Conservation (phyloP, 2,797 vertebrate genomes). For the Urophycis tenuis region DNA sequence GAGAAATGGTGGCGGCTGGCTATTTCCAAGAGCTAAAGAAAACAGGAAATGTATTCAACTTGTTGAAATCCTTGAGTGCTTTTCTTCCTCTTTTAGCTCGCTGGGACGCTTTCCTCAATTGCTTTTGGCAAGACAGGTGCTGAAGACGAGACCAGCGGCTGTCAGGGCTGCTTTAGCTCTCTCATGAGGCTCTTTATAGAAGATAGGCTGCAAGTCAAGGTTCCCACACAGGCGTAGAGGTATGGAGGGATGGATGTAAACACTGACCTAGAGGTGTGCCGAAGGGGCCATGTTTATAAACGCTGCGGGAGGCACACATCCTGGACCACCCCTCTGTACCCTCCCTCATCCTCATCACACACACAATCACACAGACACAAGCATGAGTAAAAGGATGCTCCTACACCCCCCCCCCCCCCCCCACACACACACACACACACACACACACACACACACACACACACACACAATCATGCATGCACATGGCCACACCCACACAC, state of each 20-base stretch:
- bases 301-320: constrained; percentile 58
- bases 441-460: too few species aligned
- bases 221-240: constrained; percentile 12
- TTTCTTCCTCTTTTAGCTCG: too few species aligned
- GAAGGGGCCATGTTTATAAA: constrained; percentile 68
- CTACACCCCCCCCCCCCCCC: too few species aligned
- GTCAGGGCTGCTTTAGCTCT: neutral
- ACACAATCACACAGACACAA: constrained; percentile 25
- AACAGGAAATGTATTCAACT: neutral
- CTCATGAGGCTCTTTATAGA: neutral
- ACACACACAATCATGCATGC: too few species aligned
- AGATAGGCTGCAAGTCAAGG: neutral
- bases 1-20: constrained; percentile 42
- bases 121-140: neutral
- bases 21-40: neutral
- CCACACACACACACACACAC: neutral
- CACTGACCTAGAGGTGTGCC: constrained; percentile 44
- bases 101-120: neutral
- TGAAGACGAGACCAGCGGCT: neutral
- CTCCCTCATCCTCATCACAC: constrained; percentile 26
- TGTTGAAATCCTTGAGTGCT: neutral
- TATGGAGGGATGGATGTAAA: constrained; percentile 52
- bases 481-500: too few species aligned
- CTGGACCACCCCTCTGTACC: constrained; percentile 52
- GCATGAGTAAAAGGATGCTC: too few species aligned